Conservation (phyloP, 2,888 invertebrate genomes). For the Trissoscelio sp. region DNA sequence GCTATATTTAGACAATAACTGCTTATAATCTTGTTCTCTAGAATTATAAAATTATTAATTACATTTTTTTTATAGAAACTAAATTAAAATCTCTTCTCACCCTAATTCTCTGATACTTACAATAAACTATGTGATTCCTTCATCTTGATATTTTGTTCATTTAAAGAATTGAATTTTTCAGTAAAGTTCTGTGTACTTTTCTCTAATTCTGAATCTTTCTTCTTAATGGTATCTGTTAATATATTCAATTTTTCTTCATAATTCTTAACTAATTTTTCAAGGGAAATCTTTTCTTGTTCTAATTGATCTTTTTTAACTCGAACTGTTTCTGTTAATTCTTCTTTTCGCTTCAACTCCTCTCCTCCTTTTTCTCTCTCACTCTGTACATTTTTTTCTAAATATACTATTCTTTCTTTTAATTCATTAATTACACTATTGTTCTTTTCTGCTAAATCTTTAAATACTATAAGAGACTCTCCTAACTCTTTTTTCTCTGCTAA, state of each 20-base stretch:
- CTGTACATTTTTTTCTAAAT: slow-evolving; percentile 78
- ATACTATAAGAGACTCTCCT: slow-evolving; percentile 83
- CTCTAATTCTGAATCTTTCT: slow-evolving; percentile 75
- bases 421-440: slow-evolving; percentile 84
- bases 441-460: slow-evolving; percentile 77
- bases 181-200: slow-evolving; percentile 73
- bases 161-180: slow-evolving; percentile 76
- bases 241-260: slow-evolving; percentile 76
- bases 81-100: no score
- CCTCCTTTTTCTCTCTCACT: slow-evolving; percentile 73
- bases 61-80: background rate
- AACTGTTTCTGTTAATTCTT: slow-evolving; percentile 70
- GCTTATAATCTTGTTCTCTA: slow-evolving; percentile 79
- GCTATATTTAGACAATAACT: slow-evolving; percentile 74
- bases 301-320: slow-evolving; percentile 73
- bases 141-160: slow-evolving; percentile 72
- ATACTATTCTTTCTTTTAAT: slow-evolving; percentile 82
- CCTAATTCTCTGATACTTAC: slow-evolving; percentile 70
- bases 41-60: slow-evolving; percentile 50
- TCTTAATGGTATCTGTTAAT: slow-evolving; percentile 72
- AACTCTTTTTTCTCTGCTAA: slow-evolving; percentile 65
- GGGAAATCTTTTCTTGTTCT: slow-evolving; percentile 82
- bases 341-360: slow-evolving; percentile 75
- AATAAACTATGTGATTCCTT: slow-evolving; percentile 75
- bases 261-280: slow-evolving; percentile 84